Base-by-base conservation (phyloP, 1,140 invertebrate genomes). In the Megathymus violae region DNA sequence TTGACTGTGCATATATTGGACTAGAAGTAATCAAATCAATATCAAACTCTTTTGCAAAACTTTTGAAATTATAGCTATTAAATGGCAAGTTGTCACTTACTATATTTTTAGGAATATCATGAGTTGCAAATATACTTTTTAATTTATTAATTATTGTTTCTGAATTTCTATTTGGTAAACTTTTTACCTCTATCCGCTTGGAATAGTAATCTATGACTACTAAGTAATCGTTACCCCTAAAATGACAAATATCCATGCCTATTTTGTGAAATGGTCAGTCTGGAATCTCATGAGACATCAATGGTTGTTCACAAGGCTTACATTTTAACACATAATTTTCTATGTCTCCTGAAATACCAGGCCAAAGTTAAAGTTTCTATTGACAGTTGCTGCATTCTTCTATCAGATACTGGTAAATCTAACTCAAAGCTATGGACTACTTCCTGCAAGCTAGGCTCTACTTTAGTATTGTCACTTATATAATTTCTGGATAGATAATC, bases 191-290 rank as follows among this genome's bases (percentile, higher is more conserved):
- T 31, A 15, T 67, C 75, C 71, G 78, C 56, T 82, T 82, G 15
- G 70, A 76, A 51, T 61, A 78, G 50, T 82, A 84, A 51, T 84
- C 83, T 25, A 69, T 62, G 1, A 77, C 52, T 3, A 78, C 41
- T 13, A 82, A 60, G 51, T 73, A 82, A 43, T 54, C 47, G 15
- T 51, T 59, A 11, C 38, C 64, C 13, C 46, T 13, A 65, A 11
- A 52, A n/a, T 9, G 5, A 9, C 6, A 17, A 22, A 52, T 40
- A 13, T 52, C 50, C n/a, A 52, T 46, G 34, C 70, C 80, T 17
- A 85, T 11, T 27, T 70, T 72, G 19, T 58, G 13, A 71, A 78
- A 85, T 43, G 78, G 78, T 27, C 68, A 16, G 16, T 64, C 27
- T 10, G 85, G 78, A 2, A 80, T 19, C 13, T 74, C 63, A 47